Evolutionary conservation across 2,888 invertebrate genomes (phyloP).

Genomic region (Drosophila colorata): DNA sequence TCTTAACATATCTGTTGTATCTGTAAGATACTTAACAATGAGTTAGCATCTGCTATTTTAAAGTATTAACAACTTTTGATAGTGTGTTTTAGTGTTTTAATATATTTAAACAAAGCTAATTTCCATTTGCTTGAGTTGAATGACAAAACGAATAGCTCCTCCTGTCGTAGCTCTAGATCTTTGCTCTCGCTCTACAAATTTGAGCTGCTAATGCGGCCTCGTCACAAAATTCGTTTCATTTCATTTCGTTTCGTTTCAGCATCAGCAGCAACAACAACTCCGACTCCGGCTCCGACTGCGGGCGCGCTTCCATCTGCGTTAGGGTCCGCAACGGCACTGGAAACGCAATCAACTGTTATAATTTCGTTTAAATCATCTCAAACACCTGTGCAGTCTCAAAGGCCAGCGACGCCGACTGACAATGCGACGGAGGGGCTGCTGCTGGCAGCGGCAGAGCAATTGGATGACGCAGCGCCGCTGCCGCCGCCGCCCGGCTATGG

Average conservation of each 20-base stretch:
- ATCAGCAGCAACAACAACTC: slow-evolving; percentile 12
- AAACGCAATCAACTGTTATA: slow-evolving; percentile 85
- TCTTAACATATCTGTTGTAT: too few species aligned
- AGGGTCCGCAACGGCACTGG: slow-evolving; percentile 69
- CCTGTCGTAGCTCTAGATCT: not conserved
- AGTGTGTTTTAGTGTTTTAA: too few species aligned
- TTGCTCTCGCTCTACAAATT: slow-evolving; percentile 39
- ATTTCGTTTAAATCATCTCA: slow-evolving; percentile 85
- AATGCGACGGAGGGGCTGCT: slow-evolving; percentile 19
- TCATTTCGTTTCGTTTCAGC: slow-evolving; percentile 47
- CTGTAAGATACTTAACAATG: too few species aligned
- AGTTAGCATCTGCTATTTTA: too few species aligned
- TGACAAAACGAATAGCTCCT: not conserved
- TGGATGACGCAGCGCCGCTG: slow-evolving; percentile 54
- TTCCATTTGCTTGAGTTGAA: too few species aligned
- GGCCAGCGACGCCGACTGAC: slow-evolving; percentile 36
- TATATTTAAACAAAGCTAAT: not conserved
- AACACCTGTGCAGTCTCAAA: slow-evolving; percentile 83
- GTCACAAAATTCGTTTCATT: slow-evolving; percentile 25
- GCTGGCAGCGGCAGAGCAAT: not conserved
- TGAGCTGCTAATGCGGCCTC: slow-evolving; percentile 41
- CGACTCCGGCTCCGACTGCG: slow-evolving; percentile 2
- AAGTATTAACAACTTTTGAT: too few species aligned
- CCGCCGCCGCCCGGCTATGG: slow-evolving; percentile 67
- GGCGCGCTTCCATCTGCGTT: slow-evolving; percentile 55